phyloP scores from a whole-genome alignment of 2,113 vertebrate species.

The Perca schrenkii region DNA sequence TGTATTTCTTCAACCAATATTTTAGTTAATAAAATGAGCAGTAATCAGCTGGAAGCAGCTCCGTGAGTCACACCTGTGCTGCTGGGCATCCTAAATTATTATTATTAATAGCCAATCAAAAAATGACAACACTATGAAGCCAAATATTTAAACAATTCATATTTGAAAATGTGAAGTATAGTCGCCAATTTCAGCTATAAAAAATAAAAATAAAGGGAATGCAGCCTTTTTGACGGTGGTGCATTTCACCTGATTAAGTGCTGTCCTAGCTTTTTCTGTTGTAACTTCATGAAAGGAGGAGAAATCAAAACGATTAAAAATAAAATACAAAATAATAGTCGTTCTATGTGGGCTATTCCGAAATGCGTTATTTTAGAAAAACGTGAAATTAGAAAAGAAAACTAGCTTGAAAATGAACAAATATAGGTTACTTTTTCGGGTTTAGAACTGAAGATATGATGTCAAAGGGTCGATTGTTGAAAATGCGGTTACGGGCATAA shows the following conservation, averaged over 20 bases:
- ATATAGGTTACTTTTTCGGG: no score
- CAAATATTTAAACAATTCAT: background rate
- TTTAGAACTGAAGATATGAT: background rate
- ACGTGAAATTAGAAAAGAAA: background rate
- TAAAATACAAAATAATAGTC: background rate
- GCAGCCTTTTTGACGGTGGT: background rate
- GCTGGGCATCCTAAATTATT: background rate
- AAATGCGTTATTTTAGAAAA: background rate
- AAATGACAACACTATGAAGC: background rate
- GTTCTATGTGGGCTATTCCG: no score
- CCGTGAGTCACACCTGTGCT: background rate
- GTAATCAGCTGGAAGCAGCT: background rate
- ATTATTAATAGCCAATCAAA: background rate
- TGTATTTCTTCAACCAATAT: background rate
- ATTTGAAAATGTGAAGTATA: background rate
- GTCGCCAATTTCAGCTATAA: background rate
- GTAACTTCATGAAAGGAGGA: background rate
- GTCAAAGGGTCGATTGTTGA: background rate
- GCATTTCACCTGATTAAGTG: background rate
- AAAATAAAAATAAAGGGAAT: background rate
- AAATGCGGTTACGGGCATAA: background rate
- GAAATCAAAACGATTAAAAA: background rate
- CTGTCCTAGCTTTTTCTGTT: background rate
- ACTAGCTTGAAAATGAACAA: background rate
- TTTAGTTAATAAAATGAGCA: background rate